Conservation (phyloP, 2,888 invertebrate genomes). For the Chrysotoxum bicinctum region DNA sequence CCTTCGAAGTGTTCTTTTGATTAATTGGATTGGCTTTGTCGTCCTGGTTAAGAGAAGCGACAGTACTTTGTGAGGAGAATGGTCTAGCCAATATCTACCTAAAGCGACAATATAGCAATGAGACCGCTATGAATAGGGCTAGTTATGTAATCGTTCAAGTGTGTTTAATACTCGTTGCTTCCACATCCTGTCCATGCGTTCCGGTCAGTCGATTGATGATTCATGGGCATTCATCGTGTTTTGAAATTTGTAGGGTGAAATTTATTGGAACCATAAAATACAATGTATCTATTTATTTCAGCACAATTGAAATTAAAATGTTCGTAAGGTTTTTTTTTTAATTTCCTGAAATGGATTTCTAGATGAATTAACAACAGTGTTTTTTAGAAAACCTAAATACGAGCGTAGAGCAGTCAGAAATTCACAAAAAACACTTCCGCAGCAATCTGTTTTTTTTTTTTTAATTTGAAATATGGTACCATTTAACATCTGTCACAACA, state of each 20-base stretch:
- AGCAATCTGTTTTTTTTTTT: no score
- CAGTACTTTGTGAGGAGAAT: not conserved
- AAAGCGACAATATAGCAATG: not conserved
- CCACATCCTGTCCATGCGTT: not conserved
- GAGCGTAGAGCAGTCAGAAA: no score
- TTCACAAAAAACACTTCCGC: no score
- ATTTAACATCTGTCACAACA: no score
- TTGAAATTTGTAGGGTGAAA: not conserved
- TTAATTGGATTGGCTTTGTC: slow-evolving; percentile 57
- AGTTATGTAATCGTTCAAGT: not conserved
- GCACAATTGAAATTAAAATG: not conserved
- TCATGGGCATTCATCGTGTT: not conserved
- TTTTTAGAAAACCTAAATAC: no score
- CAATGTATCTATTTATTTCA: not conserved
- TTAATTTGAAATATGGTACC: no score
- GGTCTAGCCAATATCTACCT: no score
- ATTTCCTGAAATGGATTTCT: not conserved
- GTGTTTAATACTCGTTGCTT: not conserved
- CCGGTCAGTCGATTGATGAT: not conserved
- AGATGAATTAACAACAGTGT: no score
- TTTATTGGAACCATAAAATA: not conserved
- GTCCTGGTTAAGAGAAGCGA: not conserved
- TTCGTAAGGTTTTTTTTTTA: not conserved
- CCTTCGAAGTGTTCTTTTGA: slow-evolving; percentile 36
- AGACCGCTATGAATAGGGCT: not conserved